Evolutionary conservation across 2,888 invertebrate species (phyloP).

Genomic region (Sinotaia quadrata): DNA sequence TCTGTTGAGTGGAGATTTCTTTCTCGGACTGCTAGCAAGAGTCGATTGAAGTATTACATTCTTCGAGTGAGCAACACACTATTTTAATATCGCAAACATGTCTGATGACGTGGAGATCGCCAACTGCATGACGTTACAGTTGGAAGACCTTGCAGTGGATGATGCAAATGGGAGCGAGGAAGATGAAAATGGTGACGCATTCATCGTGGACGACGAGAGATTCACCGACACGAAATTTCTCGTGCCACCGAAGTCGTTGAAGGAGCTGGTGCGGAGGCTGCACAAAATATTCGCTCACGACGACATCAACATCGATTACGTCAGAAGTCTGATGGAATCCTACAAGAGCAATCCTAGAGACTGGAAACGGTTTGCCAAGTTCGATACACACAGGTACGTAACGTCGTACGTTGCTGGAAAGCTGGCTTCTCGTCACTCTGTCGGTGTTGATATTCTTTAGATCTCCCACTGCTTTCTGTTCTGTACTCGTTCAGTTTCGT

Average conservation of each 20-base stretch:
- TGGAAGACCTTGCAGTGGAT: too few relatives aligned
- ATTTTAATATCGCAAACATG: too few relatives aligned
- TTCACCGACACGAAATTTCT: slow-evolving; percentile 41
- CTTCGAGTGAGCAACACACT: too few relatives aligned
- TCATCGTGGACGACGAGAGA: not conserved
- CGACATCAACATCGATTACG: slow-evolving; percentile 90
- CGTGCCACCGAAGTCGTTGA: slow-evolving; percentile 49
- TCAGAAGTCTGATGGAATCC: slow-evolving; percentile 82
- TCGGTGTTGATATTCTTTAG: slow-evolving; percentile 9
- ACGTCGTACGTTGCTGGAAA: not conserved
- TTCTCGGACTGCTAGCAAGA: too few relatives aligned
- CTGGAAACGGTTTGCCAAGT: slow-evolving; percentile 95
- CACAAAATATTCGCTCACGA: slow-evolving; percentile 85
- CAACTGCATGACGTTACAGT: too few relatives aligned
- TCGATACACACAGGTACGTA: slow-evolving; percentile 87
- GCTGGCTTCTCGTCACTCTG: not conserved
- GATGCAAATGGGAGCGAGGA: not conserved
- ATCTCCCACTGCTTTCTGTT: slow-evolving; percentile 5
- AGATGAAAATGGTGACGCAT: not conserved
- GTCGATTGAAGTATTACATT: too few relatives aligned
- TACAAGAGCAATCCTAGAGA: slow-evolving; percentile 92
- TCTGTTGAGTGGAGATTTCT: too few relatives aligned
- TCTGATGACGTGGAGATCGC: too few relatives aligned
- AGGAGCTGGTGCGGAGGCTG: slow-evolving; percentile 76
- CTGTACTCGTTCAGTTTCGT: not conserved